Evolutionary conservation across 2,888 invertebrate genomes (phyloP).

Genomic region (Mylabris sibirica): DNA sequence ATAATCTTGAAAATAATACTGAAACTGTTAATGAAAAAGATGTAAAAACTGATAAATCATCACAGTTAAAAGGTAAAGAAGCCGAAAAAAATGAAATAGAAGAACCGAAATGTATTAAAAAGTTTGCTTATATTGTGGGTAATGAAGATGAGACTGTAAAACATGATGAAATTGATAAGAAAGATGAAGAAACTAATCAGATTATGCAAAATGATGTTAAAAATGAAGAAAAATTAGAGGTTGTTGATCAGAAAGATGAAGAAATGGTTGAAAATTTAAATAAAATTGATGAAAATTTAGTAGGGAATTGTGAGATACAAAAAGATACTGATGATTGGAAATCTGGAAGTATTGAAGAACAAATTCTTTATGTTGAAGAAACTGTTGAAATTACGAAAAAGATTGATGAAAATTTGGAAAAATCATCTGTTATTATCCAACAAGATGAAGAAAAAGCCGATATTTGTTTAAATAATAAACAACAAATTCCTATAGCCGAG

Average conservation of each 20-base stretch:
- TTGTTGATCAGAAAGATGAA: neutral
- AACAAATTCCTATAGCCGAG: neutral
- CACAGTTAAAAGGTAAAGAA: neutral
- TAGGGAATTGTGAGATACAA: neutral
- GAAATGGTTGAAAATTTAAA: neutral
- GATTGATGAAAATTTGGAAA: neutral
- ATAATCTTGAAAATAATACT: neutral
- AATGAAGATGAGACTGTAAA: slow-evolving; percentile 14
- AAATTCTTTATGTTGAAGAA: neutral
- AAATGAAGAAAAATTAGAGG: neutral
- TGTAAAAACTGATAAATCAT: neutral
- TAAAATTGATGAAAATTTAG: neutral
- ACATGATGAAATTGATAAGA: neutral
- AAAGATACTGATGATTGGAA: neutral
- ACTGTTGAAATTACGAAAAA: neutral
- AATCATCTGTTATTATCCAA: neutral
- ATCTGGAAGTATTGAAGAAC: neutral
- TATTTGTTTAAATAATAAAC: neutral
- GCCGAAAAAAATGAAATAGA: slow-evolving; percentile 15
- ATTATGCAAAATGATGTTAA: neutral
- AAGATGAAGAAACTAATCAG: neutral
- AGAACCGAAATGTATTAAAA: slow-evolving; percentile 40
- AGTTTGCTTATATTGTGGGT: slow-evolving; percentile 42
- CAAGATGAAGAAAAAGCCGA: neutral
- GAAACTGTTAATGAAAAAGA: slow-evolving; percentile 8